A percentile compares a stretch with the other conserved stretches of the same genome.
Evolutionary conservation across 2,888 invertebrate genomes (phyloP).

Genomic region (Crossocerus cetratus): DNA sequence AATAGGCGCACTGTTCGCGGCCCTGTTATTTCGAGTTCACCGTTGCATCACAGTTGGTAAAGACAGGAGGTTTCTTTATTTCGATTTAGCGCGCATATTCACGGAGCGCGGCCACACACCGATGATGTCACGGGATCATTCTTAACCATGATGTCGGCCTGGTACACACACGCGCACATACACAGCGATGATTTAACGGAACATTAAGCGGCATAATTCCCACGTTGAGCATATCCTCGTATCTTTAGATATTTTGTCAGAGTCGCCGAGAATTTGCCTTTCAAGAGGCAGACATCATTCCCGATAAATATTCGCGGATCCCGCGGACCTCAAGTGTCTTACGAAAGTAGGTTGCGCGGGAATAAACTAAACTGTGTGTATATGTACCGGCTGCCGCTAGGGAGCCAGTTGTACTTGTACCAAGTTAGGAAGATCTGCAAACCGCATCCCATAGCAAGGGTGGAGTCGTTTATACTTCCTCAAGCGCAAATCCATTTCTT

Average conservation of each 20-base stretch:
- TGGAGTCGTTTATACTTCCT: too few relatives aligned
- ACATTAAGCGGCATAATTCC: background rate
- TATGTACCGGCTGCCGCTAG: too few relatives aligned
- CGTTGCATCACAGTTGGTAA: conserved; percentile 49
- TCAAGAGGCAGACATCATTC: too few relatives aligned
- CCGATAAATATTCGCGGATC: too few relatives aligned
- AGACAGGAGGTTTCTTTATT: conserved; percentile 10
- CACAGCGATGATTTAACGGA: background rate
- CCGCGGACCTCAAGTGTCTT: too few relatives aligned
- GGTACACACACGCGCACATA: conserved; percentile 1
- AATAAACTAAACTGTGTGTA: too few relatives aligned
- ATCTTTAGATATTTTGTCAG: too few relatives aligned
- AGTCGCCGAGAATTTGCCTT: too few relatives aligned
- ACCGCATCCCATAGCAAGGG: too few relatives aligned
- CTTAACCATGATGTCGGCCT: conserved; percentile 34
- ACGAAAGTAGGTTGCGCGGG: too few relatives aligned
- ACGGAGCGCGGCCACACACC: conserved; percentile 13
- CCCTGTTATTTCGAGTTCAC: conserved; percentile 34
- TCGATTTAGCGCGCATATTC: conserved; percentile 27
- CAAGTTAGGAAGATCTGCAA: too few relatives aligned
- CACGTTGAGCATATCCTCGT: background rate
- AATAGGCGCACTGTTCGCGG: background rate
- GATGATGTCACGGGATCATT: conserved; percentile 54
- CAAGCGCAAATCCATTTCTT: conserved; percentile 19
- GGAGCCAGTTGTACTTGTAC: too few relatives aligned